Base-by-base conservation (phyloP, 23 tunicate species). In the Ciona savignyi region DNA sequence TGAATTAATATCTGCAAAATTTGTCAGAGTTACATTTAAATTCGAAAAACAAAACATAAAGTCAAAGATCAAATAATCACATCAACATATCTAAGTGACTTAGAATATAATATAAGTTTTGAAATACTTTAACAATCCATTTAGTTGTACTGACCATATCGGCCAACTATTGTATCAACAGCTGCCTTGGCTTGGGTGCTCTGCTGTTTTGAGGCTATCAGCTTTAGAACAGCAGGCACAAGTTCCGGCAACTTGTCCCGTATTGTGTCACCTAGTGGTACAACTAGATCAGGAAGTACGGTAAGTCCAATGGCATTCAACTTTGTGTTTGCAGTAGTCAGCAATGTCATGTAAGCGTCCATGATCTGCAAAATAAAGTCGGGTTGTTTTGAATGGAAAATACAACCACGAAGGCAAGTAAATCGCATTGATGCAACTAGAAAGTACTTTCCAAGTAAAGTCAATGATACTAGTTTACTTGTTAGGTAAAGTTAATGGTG, bases 321-420 rank as follows among this genome's bases (percentile, higher is more conserved):
- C 51, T 91, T 91, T 34, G 91, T 78, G 71, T 91, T 88, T 27
- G 91, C 71, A 22, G 97, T 91, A 34, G 85, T 67, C 15, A 91
- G 74, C 67, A 85, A 51, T 20, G 91, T 61, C 15, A 33, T 62
- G 72, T 66, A 91, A 4, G 80, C 86, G 60, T 87, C 90, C 89
- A 84, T 80, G 1, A 91, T 76, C 97, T 91, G 79, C 19, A 80
- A 27, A 21, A 63, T 4, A 23, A 49, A 35, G n/a, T 42, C 15
- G 15, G 56, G 15, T 42, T 42, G 56, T 42, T 6, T 42, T 42
- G 15, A 42, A 42, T 9, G n/a, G n/a, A n/a, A n/a, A n/a, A n/a
- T n/a, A n/a, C n/a, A n/a, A n/a, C n/a, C n/a, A n/a, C n/a, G n/a
- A n/a, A n/a, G n/a, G n/a, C n/a, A n/a, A n/a, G n/a, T n/a, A n/a